Evolutionary conservation across 1,140 invertebrate species (phyloP), one percentile per base, ranked within the genome.

Genomic region (Rhysida immarginata): DNA sequence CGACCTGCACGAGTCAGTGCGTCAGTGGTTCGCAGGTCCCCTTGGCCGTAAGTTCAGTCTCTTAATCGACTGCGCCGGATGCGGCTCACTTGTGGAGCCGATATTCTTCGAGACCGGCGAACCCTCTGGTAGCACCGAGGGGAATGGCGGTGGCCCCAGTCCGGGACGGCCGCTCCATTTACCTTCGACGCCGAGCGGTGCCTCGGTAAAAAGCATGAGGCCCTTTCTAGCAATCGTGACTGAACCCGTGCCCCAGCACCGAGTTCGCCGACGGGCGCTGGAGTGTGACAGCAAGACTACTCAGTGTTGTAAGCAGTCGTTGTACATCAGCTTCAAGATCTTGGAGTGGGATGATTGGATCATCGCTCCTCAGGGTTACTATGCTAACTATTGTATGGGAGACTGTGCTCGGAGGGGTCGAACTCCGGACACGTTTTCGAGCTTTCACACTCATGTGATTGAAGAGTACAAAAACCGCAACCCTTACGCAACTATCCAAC

Each of bases 261-360:
- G 87, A 16, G 81, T 85, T 1, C 79, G 85, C 56, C 78, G 87
- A 64, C 75, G 84, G 48, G 84, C 87, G 29, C 76, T 91, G 43
- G 86, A 90, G 65, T 92, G 87, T 69, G 81, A 82, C 80, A 59
- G 72, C 77, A 51, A 79, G 50, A 66, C 78, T 58, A 84, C 83
- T 57, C 82, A 85, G 66, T 95, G 91, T 69, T 94, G 90, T 71
- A 89, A 91, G 63, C 83, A 93, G 68, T 80, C 83, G 23, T 87
- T 93, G 71, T 90, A 87, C 73, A 87, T 95, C 44, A 87, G 81
- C 68, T 95, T 95, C 72, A 82, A 82, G 59, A 81, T 86, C 54
- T 77, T 95, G 16, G 88, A 88, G 54, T 95, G 90, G 90, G 87
- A 92, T 67, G 88, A 92, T 73, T 93, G 88, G 87, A 90, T 96